Evolutionary conservation across 2,888 invertebrate species (phyloP), one percentile per base, ranked within the genome.

Genomic region (Gari tellinella): DNA sequence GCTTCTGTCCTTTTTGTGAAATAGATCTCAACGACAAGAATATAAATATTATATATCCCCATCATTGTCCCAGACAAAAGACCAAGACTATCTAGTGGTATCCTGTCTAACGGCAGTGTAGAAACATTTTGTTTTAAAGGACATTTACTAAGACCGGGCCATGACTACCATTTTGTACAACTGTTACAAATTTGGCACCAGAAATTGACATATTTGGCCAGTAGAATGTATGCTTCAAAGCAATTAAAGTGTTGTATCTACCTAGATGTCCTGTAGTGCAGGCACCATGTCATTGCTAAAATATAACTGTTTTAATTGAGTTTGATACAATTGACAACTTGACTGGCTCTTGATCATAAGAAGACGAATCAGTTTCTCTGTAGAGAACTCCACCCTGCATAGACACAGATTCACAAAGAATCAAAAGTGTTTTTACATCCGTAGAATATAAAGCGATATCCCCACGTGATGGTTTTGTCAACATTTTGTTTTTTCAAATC

Each of bases 401-500:
- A 67, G 56, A 12, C 53, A n/a, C n/a, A n/a, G n/a, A n/a, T n/a
- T n/a, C n/a, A n/a, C n/a, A n/a, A n/a, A n/a, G n/a, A n/a, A n/a
- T 53, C 61, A 63, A 70, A 2, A 70, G 38, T 14, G 19, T 64
- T 31, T 10, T 31, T 31, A 31, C 31, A 31, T 31, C 19, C 5
- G 45, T 17, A 14, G 19, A 45, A 45, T 45, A 45, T 19, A 8
- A 7, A 8, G 45, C 45, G 4, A 17, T 45, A 14, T n/a, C 5
- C 7, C 7, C 19, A 17, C 19, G 19, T 19, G 19, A 14, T 14
- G 19, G n/a, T 25, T 23, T 49, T 7, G 49, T 26, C n/a, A 21
- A 2, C 12, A 8, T 2, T 2, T n/a, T 21, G 51, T 5, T 89
- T 93, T n/a, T 92, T 45, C 4, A 31, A 10, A 4, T 31, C 10